phyloP scores from a whole-genome alignment of 2,888 invertebrate species.

The Caenorhabditis doughertyi region DNA sequence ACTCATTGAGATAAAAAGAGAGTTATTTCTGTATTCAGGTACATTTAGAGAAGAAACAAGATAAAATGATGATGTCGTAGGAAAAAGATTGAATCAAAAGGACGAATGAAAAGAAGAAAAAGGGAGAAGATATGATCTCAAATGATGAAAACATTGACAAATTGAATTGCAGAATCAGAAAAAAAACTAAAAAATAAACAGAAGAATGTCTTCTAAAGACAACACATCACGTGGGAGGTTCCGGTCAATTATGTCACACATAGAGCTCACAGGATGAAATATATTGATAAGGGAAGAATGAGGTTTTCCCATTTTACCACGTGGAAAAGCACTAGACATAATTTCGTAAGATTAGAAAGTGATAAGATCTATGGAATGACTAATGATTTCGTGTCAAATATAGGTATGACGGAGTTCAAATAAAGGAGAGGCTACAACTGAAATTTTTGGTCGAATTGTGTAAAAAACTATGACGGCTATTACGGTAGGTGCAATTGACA shows the following conservation, averaged over 20 bases:
- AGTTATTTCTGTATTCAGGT: constrained; percentile 27
- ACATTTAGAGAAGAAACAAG: not conserved
- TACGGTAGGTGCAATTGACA: too few relatives aligned
- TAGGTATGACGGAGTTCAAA: too few relatives aligned
- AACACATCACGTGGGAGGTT: constrained; percentile 10
- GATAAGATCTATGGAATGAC: too few relatives aligned
- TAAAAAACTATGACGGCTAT: too few relatives aligned
- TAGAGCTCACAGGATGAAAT: constrained; percentile 16
- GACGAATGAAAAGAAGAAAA: not conserved
- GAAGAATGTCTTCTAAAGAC: not conserved
- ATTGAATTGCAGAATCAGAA: not conserved
- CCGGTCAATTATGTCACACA: constrained; percentile 1
- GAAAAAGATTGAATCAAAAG: not conserved
- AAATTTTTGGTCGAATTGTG: too few relatives aligned
- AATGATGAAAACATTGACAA: constrained; percentile 23
- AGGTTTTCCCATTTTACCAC: not conserved
- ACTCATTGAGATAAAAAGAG: constrained; percentile 29
- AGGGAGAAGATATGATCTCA: constrained; percentile 1
- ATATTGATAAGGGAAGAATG: not conserved
- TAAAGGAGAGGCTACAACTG: too few relatives aligned
- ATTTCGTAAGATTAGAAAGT: too few relatives aligned
- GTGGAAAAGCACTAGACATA: too few relatives aligned
- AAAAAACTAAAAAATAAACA: too few relatives aligned
- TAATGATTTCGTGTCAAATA: too few relatives aligned
- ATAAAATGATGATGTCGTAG: constrained; percentile 9